Evolutionary conservation across 1,140 invertebrate species (phyloP), one percentile per base, ranked within the genome.

Genomic region (Mamestra configurata): DNA sequence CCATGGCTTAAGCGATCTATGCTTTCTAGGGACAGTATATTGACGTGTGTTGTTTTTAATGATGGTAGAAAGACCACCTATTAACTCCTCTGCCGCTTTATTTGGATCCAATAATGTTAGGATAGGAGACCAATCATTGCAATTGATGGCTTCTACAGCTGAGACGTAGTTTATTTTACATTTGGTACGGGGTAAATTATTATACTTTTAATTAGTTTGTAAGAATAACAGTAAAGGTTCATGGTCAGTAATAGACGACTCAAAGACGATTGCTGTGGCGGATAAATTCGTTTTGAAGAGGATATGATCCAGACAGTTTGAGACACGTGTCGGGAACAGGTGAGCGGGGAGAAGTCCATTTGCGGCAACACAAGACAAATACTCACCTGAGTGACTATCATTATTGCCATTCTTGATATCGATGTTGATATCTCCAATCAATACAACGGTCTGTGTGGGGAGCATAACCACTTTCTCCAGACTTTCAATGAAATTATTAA

Each of bases 401-500:
- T 13, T 73, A 7, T 71, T 27, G 20, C 43, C 46, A 11, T 10
- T 43, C 49, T 64, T 66, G 1, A 77, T 80, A 24, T 77, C 53
- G 2, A 80, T 80, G 61, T 77, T 80, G 4, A 80, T 80, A 37
- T 80, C 66, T 13, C 79, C 72, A 8, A 53, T 68, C 6, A 80
- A 20, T 13, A 57, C 20, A 11, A 76, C 46, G 49, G 22, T 31
- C 13, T 27, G 27, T 0, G 24, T 59, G 22, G 27, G 24, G 22
- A 15, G 27, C 11, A 2, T 59, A 8, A 59, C 11, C 0, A 59
- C 11, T n/a, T 27, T 31, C 15, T 59, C 57, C 22, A 59, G 15
- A 31, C 24, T 24, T 8, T 57, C 55, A 18, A 64, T n/a, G n/a
- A 64, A 64, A 3, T 40, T 66, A 6, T 0, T 15, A 4, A 15